Evolutionary conservation across 2,797 vertebrate genomes (phyloP).

Genomic region (Holocentrus rufus): DNA sequence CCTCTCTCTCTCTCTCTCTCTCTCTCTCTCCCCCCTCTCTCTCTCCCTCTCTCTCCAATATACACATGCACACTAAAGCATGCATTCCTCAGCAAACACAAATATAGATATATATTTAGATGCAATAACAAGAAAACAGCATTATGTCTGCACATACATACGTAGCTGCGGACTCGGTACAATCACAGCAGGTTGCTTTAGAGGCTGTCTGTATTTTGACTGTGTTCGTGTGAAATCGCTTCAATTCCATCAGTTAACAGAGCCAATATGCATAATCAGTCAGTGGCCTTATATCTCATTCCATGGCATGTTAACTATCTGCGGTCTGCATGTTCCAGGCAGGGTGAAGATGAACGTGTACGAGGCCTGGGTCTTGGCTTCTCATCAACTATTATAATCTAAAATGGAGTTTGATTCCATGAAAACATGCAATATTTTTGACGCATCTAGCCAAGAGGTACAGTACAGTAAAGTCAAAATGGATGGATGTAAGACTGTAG

Average conservation of each 20-base stretch:
- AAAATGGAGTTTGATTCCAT: conserved; percentile 18
- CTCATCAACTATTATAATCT: conserved; percentile 21
- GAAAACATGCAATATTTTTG: conserved; percentile 28
- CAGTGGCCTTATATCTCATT: conserved; percentile 32
- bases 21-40: neutral
- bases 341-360: conserved; percentile 6
- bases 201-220: conserved; percentile 23
- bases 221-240: conserved; percentile 28
- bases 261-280: conserved; percentile 19
- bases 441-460: conserved; percentile 50
- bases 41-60: conserved; percentile 19
- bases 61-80: conserved; percentile 48
- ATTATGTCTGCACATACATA: conserved; percentile 44
- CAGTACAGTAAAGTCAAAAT: conserved; percentile 22
- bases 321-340: conserved; percentile 9
- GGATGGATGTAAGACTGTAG: conserved; percentile 26
- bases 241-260: conserved; percentile 15
- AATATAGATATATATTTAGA: conserved; percentile 40
- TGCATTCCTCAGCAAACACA: conserved; percentile 46
- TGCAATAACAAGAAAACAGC: conserved; percentile 34
- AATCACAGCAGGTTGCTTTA: conserved; percentile 27
- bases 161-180: conserved; percentile 48
- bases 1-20: conserved; percentile 1
- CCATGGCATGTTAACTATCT: conserved; percentile 16
- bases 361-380: conserved; percentile 4